Base-by-base conservation (phyloP, 2,113 vertebrate species). In the Hystrix brachyura region DNA sequence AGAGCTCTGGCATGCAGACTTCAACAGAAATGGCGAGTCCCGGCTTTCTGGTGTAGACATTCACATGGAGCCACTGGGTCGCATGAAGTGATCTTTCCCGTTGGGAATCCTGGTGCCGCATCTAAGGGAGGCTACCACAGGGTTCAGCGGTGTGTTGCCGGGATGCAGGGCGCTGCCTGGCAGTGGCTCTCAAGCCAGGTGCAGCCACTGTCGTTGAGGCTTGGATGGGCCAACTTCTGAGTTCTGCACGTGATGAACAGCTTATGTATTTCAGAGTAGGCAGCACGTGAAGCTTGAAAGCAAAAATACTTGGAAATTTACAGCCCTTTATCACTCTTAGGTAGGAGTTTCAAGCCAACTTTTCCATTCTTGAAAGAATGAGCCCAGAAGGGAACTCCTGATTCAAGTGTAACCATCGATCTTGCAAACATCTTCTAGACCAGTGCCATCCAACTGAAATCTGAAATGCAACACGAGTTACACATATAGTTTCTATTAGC, bases 361-460 rank as follows among this genome's bases (percentile, higher is more conserved):
- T 90, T 79, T 34, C 48, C 19, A 79, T 78, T 83, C 43, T 83
- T 34, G 14, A 71, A 97, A 83, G 38, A 78, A 83, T 65, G n/a
- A 95, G 34, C 32, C 43, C 65, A 86, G 55, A 34, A 48, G 59
- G 46, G 23, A 64, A 62, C 10, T 57, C 32, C 43, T 6, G 3
- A 90, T 67, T 65, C 60, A 57, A 87, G 55, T 46, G 18, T 79
- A n/a, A 55, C 21, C 57, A 29, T 0, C 18, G 53, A 27, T 86
- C 15, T 91, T 67, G 87, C 62, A 57, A 27, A 62, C 38, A 19
- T 67, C 53, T 71, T 84, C 83, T 60, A 86, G 27, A 76, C n/a
- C 23, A 55, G 57, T 34, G 6, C 48, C 17, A 13, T 87, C 13
- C 14, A 51, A 12, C 0, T 38, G 29, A 76, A 76, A 51, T 80